Conservation (phyloP, 2,113 vertebrate species). For the Rostratula benghalensis region DNA sequence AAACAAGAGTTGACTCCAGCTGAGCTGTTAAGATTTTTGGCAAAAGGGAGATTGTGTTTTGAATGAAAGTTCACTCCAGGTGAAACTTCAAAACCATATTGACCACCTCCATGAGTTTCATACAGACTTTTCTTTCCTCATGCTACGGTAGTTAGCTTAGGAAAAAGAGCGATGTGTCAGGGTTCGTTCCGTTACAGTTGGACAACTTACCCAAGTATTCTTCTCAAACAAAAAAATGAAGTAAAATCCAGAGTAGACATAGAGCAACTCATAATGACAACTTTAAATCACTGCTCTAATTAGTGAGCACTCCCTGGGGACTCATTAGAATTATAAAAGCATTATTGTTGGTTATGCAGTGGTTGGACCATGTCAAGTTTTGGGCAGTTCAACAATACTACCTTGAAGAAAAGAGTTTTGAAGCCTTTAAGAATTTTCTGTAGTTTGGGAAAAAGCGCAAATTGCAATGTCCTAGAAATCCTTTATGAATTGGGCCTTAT, state of each 20-base stretch:
- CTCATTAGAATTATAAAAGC: slow-evolving; percentile 64
- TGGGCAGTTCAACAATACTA: slow-evolving; percentile 29
- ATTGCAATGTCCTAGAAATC: slow-evolving; percentile 64
- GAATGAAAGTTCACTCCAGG: neutral
- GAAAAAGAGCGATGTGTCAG: neutral
- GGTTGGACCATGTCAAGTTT: neutral
- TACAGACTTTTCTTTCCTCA: neutral
- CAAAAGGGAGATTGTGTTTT: neutral
- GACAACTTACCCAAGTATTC: neutral
- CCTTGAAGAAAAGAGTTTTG: slow-evolving; percentile 50
- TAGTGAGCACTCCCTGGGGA: slow-evolving; percentile 28
- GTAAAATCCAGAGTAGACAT: neutral
- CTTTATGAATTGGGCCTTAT: slow-evolving; percentile 68
- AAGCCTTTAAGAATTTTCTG: slow-evolving; percentile 35
- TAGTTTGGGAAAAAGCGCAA: slow-evolving; percentile 53
- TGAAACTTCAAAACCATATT: neutral
- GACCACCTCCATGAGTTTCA: neutral
- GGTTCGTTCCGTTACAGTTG: neutral
- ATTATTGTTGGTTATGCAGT: neutral
- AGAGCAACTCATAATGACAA: slow-evolving; percentile 16
- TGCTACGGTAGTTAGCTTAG: neutral
- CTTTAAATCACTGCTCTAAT: slow-evolving; percentile 48
- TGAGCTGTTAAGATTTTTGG: neutral
- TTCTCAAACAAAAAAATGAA: neutral
- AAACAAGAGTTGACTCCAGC: neutral